Evolutionary conservation across 2,113 vertebrate genomes (phyloP).

Genomic region (Anarhynchus alexandrinus): DNA sequence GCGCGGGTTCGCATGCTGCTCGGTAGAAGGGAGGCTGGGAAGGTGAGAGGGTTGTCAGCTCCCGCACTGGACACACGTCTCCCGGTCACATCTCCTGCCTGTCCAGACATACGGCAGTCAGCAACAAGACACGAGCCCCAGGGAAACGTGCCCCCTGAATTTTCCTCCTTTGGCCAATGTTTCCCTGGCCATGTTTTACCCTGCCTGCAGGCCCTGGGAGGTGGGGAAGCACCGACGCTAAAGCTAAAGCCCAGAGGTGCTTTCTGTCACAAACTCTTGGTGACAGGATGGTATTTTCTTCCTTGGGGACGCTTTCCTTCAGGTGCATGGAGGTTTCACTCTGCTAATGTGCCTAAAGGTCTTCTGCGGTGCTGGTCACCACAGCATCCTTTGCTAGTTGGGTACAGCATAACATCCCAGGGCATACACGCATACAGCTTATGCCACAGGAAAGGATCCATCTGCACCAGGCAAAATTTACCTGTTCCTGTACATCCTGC

Average conservation of each 20-base stretch:
- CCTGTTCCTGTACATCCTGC: not conserved
- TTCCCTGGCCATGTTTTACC: not conserved
- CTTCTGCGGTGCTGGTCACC: not conserved
- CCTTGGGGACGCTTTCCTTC: not conserved
- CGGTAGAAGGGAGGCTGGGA: not conserved
- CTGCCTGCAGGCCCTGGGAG: not conserved
- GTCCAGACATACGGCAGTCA: fast-evolving
- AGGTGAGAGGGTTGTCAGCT: not conserved
- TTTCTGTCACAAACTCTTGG: not conserved
- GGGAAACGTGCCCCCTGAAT: not conserved
- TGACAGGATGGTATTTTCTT: not conserved
- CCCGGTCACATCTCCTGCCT: too few species aligned
- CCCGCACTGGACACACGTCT: too few species aligned
- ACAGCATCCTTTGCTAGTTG: not conserved
- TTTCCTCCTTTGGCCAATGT: fast-evolving
- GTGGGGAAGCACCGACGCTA: not conserved
- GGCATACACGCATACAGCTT: fast-evolving
- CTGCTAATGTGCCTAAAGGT: not conserved
- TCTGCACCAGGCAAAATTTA: not conserved
- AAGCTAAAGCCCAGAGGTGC: not conserved
- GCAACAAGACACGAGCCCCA: fast-evolving
- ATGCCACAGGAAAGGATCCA: not conserved
- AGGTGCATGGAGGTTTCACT: not conserved
- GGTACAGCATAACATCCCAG: not conserved
- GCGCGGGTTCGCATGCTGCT: fast-evolving